Base-by-base conservation (phyloP, 2,797 vertebrate species). In the Falco cherrug region DNA sequence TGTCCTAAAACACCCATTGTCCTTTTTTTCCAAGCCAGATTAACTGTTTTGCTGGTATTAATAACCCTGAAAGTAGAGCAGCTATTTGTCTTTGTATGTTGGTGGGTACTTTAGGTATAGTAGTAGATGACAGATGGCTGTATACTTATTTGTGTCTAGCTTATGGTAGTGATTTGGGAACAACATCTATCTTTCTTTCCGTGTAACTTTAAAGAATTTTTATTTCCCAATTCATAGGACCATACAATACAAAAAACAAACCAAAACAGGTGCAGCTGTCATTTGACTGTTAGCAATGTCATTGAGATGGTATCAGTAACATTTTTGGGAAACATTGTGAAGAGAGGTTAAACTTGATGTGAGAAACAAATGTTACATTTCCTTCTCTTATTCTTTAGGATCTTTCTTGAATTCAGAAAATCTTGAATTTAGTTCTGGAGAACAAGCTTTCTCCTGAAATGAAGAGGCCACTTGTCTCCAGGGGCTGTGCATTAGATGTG, bases 1-100 rank as follows among this genome's bases (percentile, higher is more conserved):
- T 94, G 85, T 89, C 93, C 95, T 97, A 82, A 95, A 97, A 95
- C 22, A 50, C 84, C 53, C 88, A 21, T 60, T 84, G 56, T 20
- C 63, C n/a, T 53, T 64, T 87, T 67, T 68, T 45, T 8, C 59
- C 19, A 63, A 70, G 45, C n/a, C 15, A 70, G 56, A 53, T 89
- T 93, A 87, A 70, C 80, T 79, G 47, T 96, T 93, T 87, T 91
- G 28, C 84, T 89, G 88, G 31, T 95, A 95, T 84, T 95, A 97
- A 95, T 96, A 92, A 85, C 84, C 0, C 0, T 41, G 60, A 85
- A 94, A 96, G 71, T 93, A 65, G 93, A 96, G 28, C 93, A 92
- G 50, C 71, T 89, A 4, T 84, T 74, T 68, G 37, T n/a, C 61
- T 81, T 65, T 67, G 9, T 35, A 3, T 41, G 20, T 80, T 89